Conservation (phyloP, 2,113 vertebrate genomes). For the Platycercus adscitus region DNA sequence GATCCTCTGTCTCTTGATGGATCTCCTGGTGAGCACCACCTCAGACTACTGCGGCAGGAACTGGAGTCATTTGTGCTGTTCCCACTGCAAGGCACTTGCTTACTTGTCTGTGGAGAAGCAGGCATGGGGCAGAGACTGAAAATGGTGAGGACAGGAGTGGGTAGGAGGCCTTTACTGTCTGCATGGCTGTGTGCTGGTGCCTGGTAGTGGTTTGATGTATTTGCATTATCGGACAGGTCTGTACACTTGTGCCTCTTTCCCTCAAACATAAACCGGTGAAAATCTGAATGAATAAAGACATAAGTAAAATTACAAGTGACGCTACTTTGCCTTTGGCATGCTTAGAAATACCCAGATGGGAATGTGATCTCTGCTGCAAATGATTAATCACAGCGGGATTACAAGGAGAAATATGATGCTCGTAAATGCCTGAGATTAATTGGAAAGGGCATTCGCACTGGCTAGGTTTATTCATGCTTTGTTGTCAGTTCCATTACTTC, state of each 20-base stretch:
- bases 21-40: not conserved
- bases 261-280: not conserved
- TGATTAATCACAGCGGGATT: constrained; percentile 31
- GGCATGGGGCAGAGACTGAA: not conserved
- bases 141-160: not conserved
- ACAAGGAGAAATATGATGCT: not conserved
- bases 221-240: not conserved
- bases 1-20: not conserved
- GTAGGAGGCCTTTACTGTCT: not conserved
- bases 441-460: constrained; percentile 39
- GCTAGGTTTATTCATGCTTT: constrained; percentile 32
- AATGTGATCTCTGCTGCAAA: constrained; percentile 19
- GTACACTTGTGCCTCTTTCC: not conserved
- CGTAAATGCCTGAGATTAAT: not conserved
- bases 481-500: not conserved
- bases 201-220: not conserved
- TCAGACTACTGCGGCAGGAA: accelerated
- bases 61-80: not conserved
- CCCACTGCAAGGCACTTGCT: not conserved
- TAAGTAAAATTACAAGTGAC: accelerated
- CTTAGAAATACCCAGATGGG: constrained; percentile 8
- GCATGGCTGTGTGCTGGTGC: accelerated
- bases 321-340: not conserved
- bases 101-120: accelerated
- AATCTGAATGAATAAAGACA: not conserved